Base-by-base conservation (phyloP, 1,140 invertebrate species). In the Aphaenogaster rudis region DNA sequence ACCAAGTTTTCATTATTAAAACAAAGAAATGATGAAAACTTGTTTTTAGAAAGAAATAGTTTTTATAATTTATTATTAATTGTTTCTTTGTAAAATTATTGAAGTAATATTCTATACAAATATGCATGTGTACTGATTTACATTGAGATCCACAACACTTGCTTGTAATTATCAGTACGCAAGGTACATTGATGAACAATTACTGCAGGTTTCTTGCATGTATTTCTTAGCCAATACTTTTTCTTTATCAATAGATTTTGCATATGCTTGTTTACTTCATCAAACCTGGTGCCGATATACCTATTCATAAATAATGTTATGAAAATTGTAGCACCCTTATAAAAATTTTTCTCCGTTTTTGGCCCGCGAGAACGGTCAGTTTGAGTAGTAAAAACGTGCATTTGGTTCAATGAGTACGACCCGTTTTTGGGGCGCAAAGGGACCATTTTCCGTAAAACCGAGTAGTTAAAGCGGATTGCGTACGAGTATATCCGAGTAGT, bases 241-340 rank as follows among this genome's bases (percentile, higher is more conserved):
- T 69, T 39, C 2, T 69, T 45, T 39, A 28, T 7, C 17, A 69
- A 15, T 45, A 69, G 11, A 21, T 45, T 13, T 69, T 13, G 39
- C 11, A 69, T 28, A 28, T 69, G 39, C 5, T 69, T 2, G 2
- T 45, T 48, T 69, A 69, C 4, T 39, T 67, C 33, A 42, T 67
- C 64, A 67, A 67, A 67, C 21, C 64, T 67, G 3, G 36, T 67
- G n/a, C 66, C 66, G 2, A 69, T 45, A 6, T 69, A 69, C 66
- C 66, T 69, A 9, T 28, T 69, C 13, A 39, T 17, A 67, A 66
- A 39, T n/a, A n/a, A 45, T 21, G 11, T 69, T 45, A 28, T 13
- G 6, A 36, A 28, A 69, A 45, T 28, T 69, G 4, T 48, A 69
- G 17, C 0, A 28, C 21, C 21, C 21, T 28, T 28, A 28, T 28